A percentile compares a stretch with the other conserved stretches of the same genome.
Evolutionary conservation across 2,888 invertebrate species (phyloP).

Genomic region (Actias luna): DNA sequence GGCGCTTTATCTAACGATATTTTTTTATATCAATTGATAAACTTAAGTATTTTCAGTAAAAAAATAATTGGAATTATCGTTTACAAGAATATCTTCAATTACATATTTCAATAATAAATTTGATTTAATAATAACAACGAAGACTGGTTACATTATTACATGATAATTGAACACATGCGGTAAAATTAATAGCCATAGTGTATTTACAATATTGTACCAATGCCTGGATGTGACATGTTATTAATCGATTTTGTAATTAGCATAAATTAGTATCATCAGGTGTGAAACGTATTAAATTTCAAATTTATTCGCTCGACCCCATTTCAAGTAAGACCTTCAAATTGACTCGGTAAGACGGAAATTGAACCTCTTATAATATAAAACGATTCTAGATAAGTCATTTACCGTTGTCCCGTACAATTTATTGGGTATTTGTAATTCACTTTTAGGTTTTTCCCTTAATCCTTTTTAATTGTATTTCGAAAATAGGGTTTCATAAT

Average conservation of each 20-base stretch:
- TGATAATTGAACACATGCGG: neutral
- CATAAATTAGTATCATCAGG: conserved; percentile 1
- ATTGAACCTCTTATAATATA: neutral
- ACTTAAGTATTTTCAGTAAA: too few species aligned
- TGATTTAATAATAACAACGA: too few species aligned
- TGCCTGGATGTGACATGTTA: neutral
- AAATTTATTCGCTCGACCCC: conserved; percentile 6
- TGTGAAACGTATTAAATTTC: conserved; percentile 1
- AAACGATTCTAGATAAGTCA: neutral
- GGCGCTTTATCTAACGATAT: too few species aligned
- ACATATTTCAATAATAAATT: too few species aligned
- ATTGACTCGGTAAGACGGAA: neutral
- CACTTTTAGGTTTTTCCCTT: neutral
- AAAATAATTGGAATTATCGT: too few species aligned
- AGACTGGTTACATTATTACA: too few species aligned
- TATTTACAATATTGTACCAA: neutral
- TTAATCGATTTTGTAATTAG: neutral
- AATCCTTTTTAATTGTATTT: neutral
- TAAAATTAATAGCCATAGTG: neutral
- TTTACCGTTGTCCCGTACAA: neutral
- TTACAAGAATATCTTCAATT: too few species aligned
- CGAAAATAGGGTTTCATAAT: neutral
- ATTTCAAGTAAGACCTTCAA: neutral
- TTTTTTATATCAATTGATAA: too few species aligned
- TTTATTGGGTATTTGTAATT: neutral